Conservation (phyloP, 2,113 vertebrate species). For the Cariama cristata region DNA sequence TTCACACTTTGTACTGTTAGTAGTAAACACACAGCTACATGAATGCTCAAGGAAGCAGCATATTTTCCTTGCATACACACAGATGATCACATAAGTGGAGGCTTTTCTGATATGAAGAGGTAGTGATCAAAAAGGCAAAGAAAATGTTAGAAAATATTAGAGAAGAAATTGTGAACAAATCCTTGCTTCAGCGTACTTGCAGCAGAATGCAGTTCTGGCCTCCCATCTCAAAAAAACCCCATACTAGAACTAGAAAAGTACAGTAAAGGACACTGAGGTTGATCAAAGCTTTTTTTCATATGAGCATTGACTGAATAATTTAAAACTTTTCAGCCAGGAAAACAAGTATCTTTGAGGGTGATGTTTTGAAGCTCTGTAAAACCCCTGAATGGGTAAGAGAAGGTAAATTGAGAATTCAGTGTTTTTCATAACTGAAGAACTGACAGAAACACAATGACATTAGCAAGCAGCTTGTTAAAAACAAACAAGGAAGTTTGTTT, state of each 20-base stretch:
- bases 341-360: background rate
- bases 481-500: slow-evolving; percentile 51
- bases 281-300: background rate
- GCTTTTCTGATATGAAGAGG: background rate
- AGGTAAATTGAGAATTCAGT: slow-evolving; percentile 23
- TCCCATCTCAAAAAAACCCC: background rate
- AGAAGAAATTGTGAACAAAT: background rate
- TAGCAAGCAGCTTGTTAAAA: slow-evolving; percentile 55
- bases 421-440: slow-evolving; percentile 13
- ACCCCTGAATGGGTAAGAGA: background rate
- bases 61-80: background rate
- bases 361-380: background rate
- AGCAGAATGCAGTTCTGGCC: background rate
- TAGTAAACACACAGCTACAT: background rate
- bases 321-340: background rate
- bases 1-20: background rate
- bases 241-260: background rate
- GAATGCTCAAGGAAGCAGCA: background rate
- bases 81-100: background rate
- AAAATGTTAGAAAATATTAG: background rate
- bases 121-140: background rate
- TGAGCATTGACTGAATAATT: background rate
- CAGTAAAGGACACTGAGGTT: background rate
- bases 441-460: slow-evolving; percentile 61
- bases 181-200: background rate